phyloP scores from a whole-genome alignment of 2,888 invertebrate genomes.

The Drosophila rubida region DNA sequence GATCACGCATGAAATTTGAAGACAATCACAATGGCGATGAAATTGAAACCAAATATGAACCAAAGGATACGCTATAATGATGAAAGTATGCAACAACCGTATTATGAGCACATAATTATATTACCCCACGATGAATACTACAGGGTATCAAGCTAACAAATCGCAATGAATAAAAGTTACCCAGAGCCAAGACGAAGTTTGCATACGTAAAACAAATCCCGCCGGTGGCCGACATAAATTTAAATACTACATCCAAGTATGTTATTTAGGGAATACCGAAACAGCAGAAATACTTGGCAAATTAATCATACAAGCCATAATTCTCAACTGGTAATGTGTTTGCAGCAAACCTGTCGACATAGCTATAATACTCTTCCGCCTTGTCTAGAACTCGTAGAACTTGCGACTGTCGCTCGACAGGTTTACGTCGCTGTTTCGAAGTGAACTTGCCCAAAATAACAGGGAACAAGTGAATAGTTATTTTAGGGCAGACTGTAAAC shows the following conservation, averaged over 20 bases:
- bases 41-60: not conserved
- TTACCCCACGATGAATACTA: not conserved
- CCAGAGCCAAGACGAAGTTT: constrained; percentile 6
- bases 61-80: not conserved
- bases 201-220: not conserved
- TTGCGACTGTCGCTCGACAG: constrained; percentile 35
- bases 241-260: not conserved
- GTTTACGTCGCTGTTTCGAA: constrained; percentile 35
- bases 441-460: constrained; percentile 7
- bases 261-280: constrained; percentile 1
- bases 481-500: constrained; percentile 18
- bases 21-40: not conserved
- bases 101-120: not conserved
- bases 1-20: constrained; percentile 47
- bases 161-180: constrained; percentile 11
- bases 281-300: not conserved
- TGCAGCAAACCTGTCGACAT: constrained; percentile 16
- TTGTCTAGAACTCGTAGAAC: constrained; percentile 4
- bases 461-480: constrained; percentile 4
- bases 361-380: constrained; percentile 11
- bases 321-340: not conserved
- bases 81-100: not conserved
- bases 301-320: constrained; percentile 3
- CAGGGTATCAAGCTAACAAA: not conserved
- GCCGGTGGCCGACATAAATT: constrained; percentile 3